These are phyloP conservation scores for Bufo bufo DNA, from an alignment of 2,113 vertebrate genomes.

Conservation along the genomic window DNA sequence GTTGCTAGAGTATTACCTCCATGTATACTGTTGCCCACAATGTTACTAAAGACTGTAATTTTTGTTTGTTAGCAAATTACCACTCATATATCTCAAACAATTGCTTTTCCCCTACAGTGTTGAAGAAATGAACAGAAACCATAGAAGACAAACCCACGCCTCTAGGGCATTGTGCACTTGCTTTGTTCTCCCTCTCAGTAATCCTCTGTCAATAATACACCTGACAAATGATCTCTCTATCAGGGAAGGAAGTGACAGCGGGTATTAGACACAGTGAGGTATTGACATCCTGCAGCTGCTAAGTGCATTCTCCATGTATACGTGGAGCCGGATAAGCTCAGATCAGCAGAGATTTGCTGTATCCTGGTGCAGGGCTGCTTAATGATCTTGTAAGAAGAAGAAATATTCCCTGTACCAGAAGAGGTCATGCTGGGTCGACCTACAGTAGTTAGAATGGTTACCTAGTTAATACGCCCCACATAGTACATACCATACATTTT, in stretches of 20 bases:
- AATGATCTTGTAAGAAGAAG: not conserved
- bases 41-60: not conserved
- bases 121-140: not conserved
- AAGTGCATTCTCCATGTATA: constrained; percentile 15
- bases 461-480: not conserved
- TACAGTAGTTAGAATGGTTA: not conserved
- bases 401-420: not conserved
- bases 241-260: constrained; percentile 34
- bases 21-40: not conserved
- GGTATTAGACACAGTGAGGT: constrained; percentile 10
- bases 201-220: constrained; percentile 20
- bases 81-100: not conserved
- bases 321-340: not conserved
- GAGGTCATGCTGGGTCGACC: not conserved
- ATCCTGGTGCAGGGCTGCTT: not conserved
- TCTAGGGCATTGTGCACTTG: not conserved
- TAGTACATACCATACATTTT: not conserved
- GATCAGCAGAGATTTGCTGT: constrained; percentile 28
- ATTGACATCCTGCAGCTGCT: constrained; percentile 18
- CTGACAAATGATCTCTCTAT: constrained; percentile 19
- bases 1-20: not conserved
- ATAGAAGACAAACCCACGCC: not conserved
- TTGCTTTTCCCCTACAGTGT: not conserved
- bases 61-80: not conserved
- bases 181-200: constrained; percentile 17